A percentile compares a stretch with the other conserved stretches of the same genome.
These are phyloP conservation scores for Pangasius macronema DNA, from an alignment of 2,797 vertebrate species.

Conservation along the genomic window DNA sequence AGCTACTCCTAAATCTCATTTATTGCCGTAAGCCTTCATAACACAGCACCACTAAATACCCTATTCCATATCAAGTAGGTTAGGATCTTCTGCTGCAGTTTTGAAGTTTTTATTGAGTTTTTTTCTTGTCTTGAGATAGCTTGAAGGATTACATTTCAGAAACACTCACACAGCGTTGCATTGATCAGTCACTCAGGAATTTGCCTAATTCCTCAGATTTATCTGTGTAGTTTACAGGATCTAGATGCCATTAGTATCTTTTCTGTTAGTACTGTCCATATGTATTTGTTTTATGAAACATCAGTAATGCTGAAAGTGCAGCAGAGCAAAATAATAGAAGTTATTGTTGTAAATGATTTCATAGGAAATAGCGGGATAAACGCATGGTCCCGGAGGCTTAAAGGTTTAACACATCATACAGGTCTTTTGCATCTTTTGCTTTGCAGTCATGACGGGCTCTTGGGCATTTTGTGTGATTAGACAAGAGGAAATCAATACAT, in stretches of 20 bases:
- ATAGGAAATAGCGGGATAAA: background rate
- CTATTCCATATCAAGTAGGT: background rate
- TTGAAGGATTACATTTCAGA: conserved; percentile 20
- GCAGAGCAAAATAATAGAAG: background rate
- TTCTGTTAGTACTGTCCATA: background rate
- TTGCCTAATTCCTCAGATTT: conserved; percentile 33
- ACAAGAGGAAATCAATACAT: conserved; percentile 30
- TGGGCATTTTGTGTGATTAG: background rate
- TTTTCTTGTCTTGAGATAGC: conserved; percentile 14
- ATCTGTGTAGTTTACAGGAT: background rate
- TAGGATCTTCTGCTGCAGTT: conserved; percentile 7
- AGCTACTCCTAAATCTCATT: background rate
- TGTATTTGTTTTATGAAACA: background rate
- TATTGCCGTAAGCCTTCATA: background rate
- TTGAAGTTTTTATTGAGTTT: background rate
- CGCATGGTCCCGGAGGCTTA: background rate
- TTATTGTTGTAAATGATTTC: background rate
- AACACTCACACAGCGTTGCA: background rate
- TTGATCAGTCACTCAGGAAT: conserved; percentile 40
- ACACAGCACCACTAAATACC: background rate
- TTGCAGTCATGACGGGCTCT: background rate
- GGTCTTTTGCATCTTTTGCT: background rate
- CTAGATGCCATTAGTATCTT: background rate
- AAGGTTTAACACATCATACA: conserved; percentile 5
- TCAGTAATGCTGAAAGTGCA: background rate